Evolutionary conservation across 92 coral and sea anemone species (phyloP), one percentile per base, ranked within the genome.

Genomic region (Palythoa caribaeorum): DNA sequence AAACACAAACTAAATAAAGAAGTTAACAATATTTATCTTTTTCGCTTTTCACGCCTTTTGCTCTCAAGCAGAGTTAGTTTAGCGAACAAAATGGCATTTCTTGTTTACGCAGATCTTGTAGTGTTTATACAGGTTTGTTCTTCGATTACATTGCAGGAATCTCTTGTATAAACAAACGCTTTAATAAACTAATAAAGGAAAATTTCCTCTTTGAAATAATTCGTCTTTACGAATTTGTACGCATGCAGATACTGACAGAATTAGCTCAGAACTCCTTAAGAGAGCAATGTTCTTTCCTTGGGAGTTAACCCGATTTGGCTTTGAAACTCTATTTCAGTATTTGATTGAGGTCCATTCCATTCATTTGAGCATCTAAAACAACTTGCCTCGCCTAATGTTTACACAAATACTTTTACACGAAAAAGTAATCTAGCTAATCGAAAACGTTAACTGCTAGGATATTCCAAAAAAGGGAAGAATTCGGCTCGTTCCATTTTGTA

Each of bases 1-100:
- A 81, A 81, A 81, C 86, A 63, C 75, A 68, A 63, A 81, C 86
- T 66, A 81, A 66, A 81, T 81, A 47, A 81, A 81, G 86, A 81
- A 80, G 17, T 62, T 78, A 78, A n/a, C 86, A 48, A 65, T 81
- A 65, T 81, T 66, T 68, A 28, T 81, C 62, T 47, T 48, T 38
- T 59, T 36, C 59, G 1, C 73, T 68, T 19, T 81, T 81, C 86
- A 81, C 76, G 63, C 75, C 57, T 20, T 81, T 5, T 12, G 73
- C 85, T 80, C 76, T 81, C 86, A 66, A 81, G 75, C 86, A 40
- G 60, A 63, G 86, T 81, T 51, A 36, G 48, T 50, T 62, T 17
- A 40, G 40, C 9, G 44, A 80, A 37, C 60, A 37, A 15, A 20
- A 81, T 47, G 71, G 5, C 52, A 38, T 65, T 81, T 9, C 39